Evolutionary conservation across 2,113 vertebrate genomes (phyloP), one percentile per base, ranked within the genome.

Genomic region (Istiophorus platypterus): DNA sequence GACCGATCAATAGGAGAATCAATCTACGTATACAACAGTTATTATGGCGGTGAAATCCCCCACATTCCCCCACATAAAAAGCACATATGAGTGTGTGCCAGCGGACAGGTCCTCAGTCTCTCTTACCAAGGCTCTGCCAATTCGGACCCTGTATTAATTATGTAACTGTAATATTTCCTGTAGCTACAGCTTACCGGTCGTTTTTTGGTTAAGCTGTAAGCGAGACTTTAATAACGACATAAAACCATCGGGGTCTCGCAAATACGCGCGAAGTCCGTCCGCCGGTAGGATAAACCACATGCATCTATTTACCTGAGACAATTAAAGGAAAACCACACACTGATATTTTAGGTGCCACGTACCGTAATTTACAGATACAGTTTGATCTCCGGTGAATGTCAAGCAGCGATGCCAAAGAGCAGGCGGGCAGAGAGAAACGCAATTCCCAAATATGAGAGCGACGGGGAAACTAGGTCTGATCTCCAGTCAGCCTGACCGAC

Each of bases 381-480:
- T 68, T 56, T 37, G 31, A 73, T 49, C 13, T 49, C 17, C n/a
- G 63, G n/a, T 61, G 56, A 45, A 76, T 70, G 72, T 58, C 69
- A 81, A 27, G 51, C 58, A 22, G 51, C 13, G 71, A 78, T 80
- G 81, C 80, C 85, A 82, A 81, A 77, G 75, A 77, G 74, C 62
- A 58, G 74, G 9, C 54, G 15, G 42, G 37, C 13, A 37, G 77
- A 47, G 39, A 82, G 80, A 67, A n/a, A 85, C 59, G 70, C 77
- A 18, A 72, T 80, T 62, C 73, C 82, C 73, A 88, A 86, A 86
- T 62, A 83, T 27, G 41, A 63, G n/a, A 84, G 76, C 82, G 76
- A 81, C 20, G 22, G 31, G 52, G 57, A 78, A 87, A 89, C 79
- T 88, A 45, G 82, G 85, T 87, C 85, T 88, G 85, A 58, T 78